phyloP scores from a whole-genome alignment of 2,888 invertebrate genomes.

The Cephus spinipes region DNA sequence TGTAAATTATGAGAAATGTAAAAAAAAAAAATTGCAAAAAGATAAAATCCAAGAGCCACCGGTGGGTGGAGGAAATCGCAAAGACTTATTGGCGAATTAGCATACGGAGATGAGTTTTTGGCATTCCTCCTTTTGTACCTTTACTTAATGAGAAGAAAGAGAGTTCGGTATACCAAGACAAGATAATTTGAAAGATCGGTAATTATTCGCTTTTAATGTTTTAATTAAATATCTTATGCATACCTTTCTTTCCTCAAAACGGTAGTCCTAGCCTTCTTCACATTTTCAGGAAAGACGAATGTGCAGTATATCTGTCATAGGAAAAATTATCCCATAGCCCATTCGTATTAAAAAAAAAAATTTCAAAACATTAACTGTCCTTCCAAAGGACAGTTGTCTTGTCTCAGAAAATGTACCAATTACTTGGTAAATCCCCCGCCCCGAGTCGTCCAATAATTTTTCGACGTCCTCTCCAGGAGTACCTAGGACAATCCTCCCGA shows the following conservation, averaged over 20 bases:
- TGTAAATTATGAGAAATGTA: neutral
- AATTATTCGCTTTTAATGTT: neutral
- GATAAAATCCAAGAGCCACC: too few relatives aligned
- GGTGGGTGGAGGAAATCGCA: neutral
- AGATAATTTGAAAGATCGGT: neutral
- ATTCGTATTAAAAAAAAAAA: neutral
- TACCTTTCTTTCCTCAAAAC: neutral
- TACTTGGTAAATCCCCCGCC: neutral
- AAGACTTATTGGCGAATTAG: slow-evolving; percentile 21
- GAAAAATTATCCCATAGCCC: too few relatives aligned
- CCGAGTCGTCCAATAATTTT: neutral
- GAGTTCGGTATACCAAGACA: neutral
- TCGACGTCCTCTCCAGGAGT: neutral
- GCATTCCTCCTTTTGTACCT: slow-evolving; percentile 5
- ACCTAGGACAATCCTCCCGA: neutral
- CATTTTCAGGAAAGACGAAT: neutral
- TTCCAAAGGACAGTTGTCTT: neutral
- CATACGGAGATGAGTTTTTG: slow-evolving; percentile 22
- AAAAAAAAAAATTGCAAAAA: neutral
- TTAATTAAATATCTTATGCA: neutral
- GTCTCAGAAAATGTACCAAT: neutral
- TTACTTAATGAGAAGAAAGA: neutral
- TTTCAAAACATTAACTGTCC: neutral
- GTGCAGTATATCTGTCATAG: too few relatives aligned
- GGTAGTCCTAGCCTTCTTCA: neutral